Conservation (phyloP, 1,140 invertebrate species). For the Cydia splendana region DNA sequence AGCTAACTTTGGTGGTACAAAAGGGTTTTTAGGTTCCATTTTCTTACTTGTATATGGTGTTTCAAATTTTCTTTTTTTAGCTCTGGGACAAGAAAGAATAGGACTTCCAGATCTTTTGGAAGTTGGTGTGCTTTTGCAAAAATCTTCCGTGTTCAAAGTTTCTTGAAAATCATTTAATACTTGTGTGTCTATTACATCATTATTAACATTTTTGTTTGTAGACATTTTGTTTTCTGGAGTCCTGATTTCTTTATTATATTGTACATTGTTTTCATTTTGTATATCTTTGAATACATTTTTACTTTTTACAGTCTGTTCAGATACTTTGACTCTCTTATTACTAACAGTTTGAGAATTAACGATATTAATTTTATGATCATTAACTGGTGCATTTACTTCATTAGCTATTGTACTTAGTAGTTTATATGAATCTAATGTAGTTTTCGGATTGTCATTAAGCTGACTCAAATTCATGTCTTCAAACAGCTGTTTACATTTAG, state of each 20-base stretch:
- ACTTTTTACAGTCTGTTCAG: constrained; percentile 52
- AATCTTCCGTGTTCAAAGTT: constrained; percentile 64
- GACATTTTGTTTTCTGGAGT: not conserved
- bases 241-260: constrained; percentile 37
- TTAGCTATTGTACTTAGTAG: not conserved
- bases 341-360: constrained; percentile 32
- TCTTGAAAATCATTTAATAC: constrained; percentile 65
- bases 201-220: constrained; percentile 19
- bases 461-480: constrained; percentile 13
- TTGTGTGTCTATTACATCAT: constrained; percentile 61
- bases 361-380: constrained; percentile 10
- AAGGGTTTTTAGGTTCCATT: constrained; percentile 27
- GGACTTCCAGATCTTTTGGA: constrained; percentile 68
- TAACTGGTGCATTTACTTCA: constrained; percentile 13
- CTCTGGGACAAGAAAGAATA: constrained; percentile 66
- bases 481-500: constrained; percentile 25
- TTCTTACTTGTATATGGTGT: constrained; percentile 48
- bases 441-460: not conserved
- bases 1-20: constrained; percentile 25
- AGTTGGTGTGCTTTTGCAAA: constrained; percentile 46
- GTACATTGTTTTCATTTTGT: not conserved
- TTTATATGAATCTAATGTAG: not conserved
- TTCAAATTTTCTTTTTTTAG: constrained; percentile 67
- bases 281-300: constrained; percentile 46
- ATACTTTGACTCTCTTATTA: constrained; percentile 56